A percentile compares a stretch with the other conserved stretches of the same genome.
These are phyloP conservation scores for Eidolon dupreanum DNA, from an alignment of 2,797 vertebrate genomes.

Conservation along the genomic window DNA sequence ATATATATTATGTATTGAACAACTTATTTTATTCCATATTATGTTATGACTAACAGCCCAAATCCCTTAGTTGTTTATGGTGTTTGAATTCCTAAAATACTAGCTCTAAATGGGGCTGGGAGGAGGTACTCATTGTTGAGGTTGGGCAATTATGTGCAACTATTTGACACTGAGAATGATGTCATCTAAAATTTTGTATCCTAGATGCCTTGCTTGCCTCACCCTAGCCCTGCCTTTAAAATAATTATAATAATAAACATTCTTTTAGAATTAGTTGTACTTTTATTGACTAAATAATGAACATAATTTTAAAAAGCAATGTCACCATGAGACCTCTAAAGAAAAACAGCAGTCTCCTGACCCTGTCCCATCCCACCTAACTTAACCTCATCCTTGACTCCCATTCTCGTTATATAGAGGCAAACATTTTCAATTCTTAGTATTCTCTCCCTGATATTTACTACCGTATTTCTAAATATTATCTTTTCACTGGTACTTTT, in stretches of 20 bases:
- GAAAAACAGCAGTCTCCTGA: neutral
- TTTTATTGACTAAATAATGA: neutral
- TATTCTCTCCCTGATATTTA: neutral
- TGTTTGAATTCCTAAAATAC: neutral
- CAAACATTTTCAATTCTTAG: neutral
- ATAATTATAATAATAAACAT: neutral
- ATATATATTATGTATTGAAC: neutral
- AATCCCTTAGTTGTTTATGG: neutral
- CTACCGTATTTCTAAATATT: neutral
- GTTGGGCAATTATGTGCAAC: neutral
- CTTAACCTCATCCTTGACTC: neutral
- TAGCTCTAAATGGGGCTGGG: neutral
- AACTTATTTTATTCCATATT: neutral
- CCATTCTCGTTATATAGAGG: neutral
- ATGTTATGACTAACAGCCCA: neutral
- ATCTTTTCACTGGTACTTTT: neutral
- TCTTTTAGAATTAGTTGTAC: neutral
- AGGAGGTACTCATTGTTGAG: neutral
- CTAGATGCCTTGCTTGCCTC: neutral
- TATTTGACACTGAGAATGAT: neutral
- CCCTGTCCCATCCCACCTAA: neutral
- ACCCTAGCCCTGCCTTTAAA: neutral
- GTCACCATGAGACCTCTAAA: neutral
- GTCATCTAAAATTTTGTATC: neutral
- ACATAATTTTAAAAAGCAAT: neutral